phyloP scores from a whole-genome alignment of 92 coral and sea anemone genomes.

The Anthopleura xanthogrammica region DNA sequence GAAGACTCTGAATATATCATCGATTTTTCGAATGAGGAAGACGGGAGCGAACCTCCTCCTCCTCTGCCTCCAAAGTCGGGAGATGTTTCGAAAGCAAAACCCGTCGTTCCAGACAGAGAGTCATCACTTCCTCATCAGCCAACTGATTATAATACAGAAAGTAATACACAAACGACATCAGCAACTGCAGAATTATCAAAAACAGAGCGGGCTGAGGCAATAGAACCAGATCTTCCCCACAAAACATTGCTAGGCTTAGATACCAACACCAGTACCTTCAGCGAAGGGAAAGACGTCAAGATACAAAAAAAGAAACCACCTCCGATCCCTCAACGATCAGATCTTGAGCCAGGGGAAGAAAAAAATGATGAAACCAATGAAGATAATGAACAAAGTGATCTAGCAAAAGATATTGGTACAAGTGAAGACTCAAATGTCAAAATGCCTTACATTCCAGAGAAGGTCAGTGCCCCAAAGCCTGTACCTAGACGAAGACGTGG shows the following conservation, averaged over 20 bases:
- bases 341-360: conserved; percentile 47
- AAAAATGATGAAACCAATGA: neutral
- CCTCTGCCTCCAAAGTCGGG: conserved; percentile 48
- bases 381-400: conserved; percentile 4
- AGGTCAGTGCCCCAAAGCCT: neutral
- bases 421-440: neutral
- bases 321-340: conserved; percentile 90
- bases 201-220: neutral
- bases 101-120: conserved; percentile 39
- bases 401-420: neutral
- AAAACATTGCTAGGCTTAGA: neutral
- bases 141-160: neutral
- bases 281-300: conserved; percentile 2
- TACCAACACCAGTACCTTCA: neutral
- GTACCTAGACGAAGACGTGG: neutral
- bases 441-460: neutral
- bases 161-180: conserved; percentile 1
- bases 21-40: conserved; percentile 7
- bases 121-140: conserved; percentile 40
- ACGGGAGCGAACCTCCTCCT: conserved; percentile 16
- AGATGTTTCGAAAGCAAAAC: conserved; percentile 27
- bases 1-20: neutral
- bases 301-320: conserved; percentile 57
- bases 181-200: conserved; percentile 13
- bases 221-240: neutral